Conservation (phyloP, 2,888 invertebrate genomes). For the Pemphredon lugubris region DNA sequence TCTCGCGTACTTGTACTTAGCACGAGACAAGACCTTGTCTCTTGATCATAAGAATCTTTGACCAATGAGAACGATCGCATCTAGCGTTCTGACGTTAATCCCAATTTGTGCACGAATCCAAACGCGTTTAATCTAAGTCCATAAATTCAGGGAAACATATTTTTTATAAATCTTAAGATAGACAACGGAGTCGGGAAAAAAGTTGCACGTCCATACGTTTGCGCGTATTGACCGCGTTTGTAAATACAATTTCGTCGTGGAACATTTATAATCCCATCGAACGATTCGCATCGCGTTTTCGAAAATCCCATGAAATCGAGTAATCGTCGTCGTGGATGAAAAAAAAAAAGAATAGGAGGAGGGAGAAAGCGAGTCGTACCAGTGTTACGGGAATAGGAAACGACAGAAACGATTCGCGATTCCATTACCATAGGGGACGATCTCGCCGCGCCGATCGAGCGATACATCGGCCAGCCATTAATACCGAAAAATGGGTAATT, state of each 20-base stretch:
- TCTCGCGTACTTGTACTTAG: no score
- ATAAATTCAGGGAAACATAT: no score
- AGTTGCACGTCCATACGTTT: no score
- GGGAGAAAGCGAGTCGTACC: constrained; percentile 4
- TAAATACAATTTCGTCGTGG: not conserved
- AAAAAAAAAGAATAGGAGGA: not conserved
- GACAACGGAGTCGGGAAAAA: no score
- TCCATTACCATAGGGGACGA: constrained; percentile 70
- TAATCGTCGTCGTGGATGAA: not conserved
- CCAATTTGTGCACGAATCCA: no score
- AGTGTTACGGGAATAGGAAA: constrained; percentile 47
- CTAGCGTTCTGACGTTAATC: no score
- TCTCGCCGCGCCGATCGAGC: constrained; percentile 58
- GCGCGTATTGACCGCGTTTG: no score
- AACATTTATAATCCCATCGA: not conserved
- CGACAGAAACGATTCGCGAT: constrained; percentile 63
- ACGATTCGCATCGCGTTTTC: not conserved
- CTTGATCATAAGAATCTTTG: no score
- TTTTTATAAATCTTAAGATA: no score
- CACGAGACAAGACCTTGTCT: no score
- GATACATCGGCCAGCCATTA: constrained; percentile 70
- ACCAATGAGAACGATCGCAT: no score
- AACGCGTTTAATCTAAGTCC: no score
- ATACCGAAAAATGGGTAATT: constrained; percentile 78
- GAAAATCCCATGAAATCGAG: not conserved